Evolutionary conservation across 2,797 vertebrate genomes (phyloP), one percentile per base, ranked within the genome.

Genomic region (Nasua narica): DNA sequence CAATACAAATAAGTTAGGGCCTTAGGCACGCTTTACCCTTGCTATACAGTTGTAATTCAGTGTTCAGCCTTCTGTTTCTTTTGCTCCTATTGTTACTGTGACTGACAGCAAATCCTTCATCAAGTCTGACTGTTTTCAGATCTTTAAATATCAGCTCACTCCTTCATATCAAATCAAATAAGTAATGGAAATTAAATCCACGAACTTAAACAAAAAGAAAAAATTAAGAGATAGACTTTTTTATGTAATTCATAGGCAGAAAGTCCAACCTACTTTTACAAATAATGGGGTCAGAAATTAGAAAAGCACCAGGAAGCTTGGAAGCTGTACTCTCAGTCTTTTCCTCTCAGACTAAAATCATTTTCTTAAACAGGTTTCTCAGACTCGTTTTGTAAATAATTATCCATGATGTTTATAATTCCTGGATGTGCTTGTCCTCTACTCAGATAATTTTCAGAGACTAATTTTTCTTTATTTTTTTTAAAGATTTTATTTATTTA

Each of bases 101-200:
- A 54, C 14, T 78, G 69, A 76, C 48, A 95, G 81, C 19, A 91
- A 43, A 89, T 78, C 58, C 29, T 89, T 62, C 43, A 60, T 37
- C 78, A 85, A 2, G 81, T 87, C 4, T 37, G 50, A 79, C 14
- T 87, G 4, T 72, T 92, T 93, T 23, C 14, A 65, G 21, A 6
- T 56, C 10, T 50, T 56, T 82, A 87, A 93, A 35, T 54, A 65
- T 65, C 40, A 65, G 3, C 50, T 90, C 37, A 87, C 16, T 76
- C 1, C 21, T 14, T 81, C 12, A 37, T 81, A 58, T 87, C 62
- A 87, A 79, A 87, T 72, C 56, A 56, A 56, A 56, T 87, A 76
- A 79, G 11, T n/a, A 65, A 81, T 2, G 77, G 54, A 82, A 84
- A 82, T 58, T 50, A 87, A 78, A 52, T 35, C 8, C 60, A 16